Base-by-base conservation (phyloP, 2,797 vertebrate species). In the Lutjanus argentimaculatus region DNA sequence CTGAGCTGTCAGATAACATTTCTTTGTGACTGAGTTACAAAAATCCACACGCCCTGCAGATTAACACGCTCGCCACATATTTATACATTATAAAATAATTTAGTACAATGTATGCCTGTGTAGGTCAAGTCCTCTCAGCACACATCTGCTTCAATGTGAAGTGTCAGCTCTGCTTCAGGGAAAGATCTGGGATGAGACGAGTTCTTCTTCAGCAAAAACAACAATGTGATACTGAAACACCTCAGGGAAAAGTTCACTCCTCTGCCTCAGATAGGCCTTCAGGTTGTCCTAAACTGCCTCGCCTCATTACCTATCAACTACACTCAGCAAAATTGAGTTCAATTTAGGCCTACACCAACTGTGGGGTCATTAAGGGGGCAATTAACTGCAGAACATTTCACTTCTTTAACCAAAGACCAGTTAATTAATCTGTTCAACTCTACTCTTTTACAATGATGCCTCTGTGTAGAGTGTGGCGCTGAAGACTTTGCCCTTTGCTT, bases 301-400 rank as follows among this genome's bases (percentile, higher is more conserved):
- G 30, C 51, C 58, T 88, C 76, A 72, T 90, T 86, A 69, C 22
- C 51, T 36, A 51, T 82, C 59, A 71, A 58, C 68, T 61, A 19
- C 43, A 67, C 51, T 85, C 57, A 43, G 43, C 52, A 56, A 76
- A 76, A 80, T 76, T 46, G 48, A 72, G 48, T 55, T 72, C 64
- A 57, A 49, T 76, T 78, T 71, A 36, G 30, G 30, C 30, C 30
- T 36, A 36, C 30, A 36, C 30, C 30, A 6, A 36, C 30, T 36
- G 30, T 36, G 30, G 30, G 71, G 66, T 83, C 67, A 77, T 72
- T 74, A 55, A 66, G 40, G 17, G 66, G n/a, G 40, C 65, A 76
- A 25, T 90, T 84, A 83, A 77, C 61, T 68, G 53, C 52, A 80
- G 40, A 77, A 67, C 67, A 67, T 77, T 84, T 62, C 25, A 63